Percentiles rank a stretch among this genome's conserved stretches.
phyloP scores from a whole-genome alignment of 2,888 invertebrate genomes.

The Horisme vitalbata region DNA sequence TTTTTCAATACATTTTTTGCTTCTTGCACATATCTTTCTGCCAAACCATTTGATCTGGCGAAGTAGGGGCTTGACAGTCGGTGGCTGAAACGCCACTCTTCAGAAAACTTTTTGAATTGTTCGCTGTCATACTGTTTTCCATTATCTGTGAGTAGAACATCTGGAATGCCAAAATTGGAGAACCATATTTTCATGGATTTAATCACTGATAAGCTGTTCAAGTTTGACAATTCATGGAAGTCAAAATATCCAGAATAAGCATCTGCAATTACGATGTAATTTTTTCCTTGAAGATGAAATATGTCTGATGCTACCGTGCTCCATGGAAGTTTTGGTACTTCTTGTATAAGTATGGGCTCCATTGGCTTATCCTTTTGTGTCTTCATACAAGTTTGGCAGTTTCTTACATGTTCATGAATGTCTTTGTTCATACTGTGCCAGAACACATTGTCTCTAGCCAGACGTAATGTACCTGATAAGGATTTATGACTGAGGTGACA shows the following conservation, averaged over 20 bases:
- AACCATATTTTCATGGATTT: conserved; percentile 15
- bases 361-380: conserved; percentile 5
- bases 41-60: conserved; percentile 23
- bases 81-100: conserved; percentile 18
- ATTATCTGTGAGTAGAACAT: conserved; percentile 13
- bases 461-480: conserved; percentile 10
- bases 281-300: conserved; percentile 10
- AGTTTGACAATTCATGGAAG: background rate
- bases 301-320: conserved; percentile 2
- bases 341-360: background rate
- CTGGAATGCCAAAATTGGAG: conserved; percentile 15
- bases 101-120: conserved; percentile 12
- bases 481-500: conserved; percentile 20
- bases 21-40: conserved; percentile 19
- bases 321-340: too few relatives aligned
- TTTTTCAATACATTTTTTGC: conserved; percentile 18
- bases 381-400: conserved; percentile 3
- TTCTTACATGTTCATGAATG: conserved; percentile 1
- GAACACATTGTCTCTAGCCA: conserved; percentile 14
- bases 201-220: background rate
- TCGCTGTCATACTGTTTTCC: conserved; percentile 17
- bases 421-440: conserved; percentile 17
- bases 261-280: conserved; percentile 7
- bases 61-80: conserved; percentile 15
- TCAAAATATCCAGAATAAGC: conserved; percentile 4